Evolutionary conservation across 2,888 invertebrate species (phyloP).

Genomic region (Pantelozetes paolii): DNA sequence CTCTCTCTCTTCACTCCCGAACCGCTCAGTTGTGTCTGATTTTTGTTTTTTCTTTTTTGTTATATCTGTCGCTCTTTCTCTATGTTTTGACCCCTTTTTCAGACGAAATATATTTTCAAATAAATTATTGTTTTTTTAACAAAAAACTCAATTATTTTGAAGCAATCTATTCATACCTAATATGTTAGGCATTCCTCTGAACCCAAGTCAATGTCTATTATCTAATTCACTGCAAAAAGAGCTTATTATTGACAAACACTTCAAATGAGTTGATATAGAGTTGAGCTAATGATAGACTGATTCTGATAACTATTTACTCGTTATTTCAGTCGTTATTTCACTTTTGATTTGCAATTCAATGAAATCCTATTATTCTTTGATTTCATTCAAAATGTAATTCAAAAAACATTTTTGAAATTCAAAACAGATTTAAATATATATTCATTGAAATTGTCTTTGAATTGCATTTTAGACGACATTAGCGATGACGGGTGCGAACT

Average conservation of each 20-base stretch:
- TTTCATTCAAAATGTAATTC: neutral
- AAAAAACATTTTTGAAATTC: too few relatives aligned
- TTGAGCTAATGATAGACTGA: neutral
- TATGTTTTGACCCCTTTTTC: conserved; percentile 36
- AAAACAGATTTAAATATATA: too few relatives aligned
- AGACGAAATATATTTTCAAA: neutral
- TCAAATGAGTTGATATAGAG: neutral
- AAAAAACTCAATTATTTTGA: neutral
- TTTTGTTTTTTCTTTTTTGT: neutral
- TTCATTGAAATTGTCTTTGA: neutral
- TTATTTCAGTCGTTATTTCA: neutral
- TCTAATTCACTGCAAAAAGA: neutral
- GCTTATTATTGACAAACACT: conserved; percentile 2
- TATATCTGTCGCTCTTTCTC: conserved; percentile 9
- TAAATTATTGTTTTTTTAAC: neutral
- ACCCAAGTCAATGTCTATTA: neutral
- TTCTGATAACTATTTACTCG: neutral
- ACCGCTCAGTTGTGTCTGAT: conserved; percentile 10
- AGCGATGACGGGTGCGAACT: conserved; percentile 21
- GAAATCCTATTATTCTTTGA: neutral
- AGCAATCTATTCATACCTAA: neutral
- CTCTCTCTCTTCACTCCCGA: neutral
- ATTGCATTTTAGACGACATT: conserved; percentile 20
- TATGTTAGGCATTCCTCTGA: conserved; percentile 11
- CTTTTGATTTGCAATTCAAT: neutral